Evolutionary conservation across 2,113 vertebrate species (phyloP).

Genomic region (Myrmophylax atrothorax): DNA sequence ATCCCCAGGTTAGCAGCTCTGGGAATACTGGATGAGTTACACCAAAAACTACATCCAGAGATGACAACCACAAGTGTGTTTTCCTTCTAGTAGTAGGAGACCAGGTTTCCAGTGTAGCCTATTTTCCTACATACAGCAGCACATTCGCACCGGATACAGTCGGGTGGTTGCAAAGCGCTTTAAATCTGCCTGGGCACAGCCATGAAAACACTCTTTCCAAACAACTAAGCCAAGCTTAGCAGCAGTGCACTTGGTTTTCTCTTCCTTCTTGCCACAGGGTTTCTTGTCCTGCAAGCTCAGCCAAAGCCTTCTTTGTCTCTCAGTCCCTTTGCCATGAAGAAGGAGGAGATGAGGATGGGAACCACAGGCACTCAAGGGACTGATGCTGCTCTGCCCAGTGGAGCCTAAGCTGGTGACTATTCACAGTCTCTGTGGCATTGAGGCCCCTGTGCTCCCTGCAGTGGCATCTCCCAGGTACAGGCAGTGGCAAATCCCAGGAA

Average conservation of each 20-base stretch:
- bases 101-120: background rate
- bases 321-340: background rate
- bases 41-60: background rate
- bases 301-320: background rate
- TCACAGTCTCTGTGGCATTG: background rate
- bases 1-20: background rate
- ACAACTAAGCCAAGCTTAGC: background rate
- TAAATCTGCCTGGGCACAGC: background rate
- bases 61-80: background rate
- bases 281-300: background rate
- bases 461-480: conserved; percentile 3
- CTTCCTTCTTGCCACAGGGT: background rate
- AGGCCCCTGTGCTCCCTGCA: background rate
- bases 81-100: background rate
- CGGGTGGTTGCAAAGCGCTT: background rate
- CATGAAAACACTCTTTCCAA: background rate
- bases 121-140: background rate
- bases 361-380: background rate
- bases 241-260: background rate
- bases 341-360: background rate
- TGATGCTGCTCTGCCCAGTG: background rate
- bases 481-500: conserved; percentile 26
- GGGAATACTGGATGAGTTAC: background rate
- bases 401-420: background rate
- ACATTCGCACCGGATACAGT: background rate